Evolutionary conservation across 2,113 vertebrate species (phyloP).

Genomic region (Macheiramphus alcinus): DNA sequence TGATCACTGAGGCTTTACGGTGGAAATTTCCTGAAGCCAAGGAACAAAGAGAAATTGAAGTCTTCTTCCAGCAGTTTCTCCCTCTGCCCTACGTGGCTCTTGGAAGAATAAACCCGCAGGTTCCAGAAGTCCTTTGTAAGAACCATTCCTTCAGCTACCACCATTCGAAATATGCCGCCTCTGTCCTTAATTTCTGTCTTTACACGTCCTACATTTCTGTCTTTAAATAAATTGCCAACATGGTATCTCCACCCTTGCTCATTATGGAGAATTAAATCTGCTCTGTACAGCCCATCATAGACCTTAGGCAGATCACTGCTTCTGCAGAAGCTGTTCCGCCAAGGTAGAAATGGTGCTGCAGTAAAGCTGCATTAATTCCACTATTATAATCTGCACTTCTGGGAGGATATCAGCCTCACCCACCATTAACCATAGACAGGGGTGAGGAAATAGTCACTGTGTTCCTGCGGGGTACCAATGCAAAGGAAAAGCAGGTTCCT

Average conservation of each 20-base stretch:
- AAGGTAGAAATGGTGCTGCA: not conserved
- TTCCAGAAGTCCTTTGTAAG: not conserved
- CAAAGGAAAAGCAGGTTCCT: not conserved
- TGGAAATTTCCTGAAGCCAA: slow-evolving; percentile 84
- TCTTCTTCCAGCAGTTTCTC: not conserved
- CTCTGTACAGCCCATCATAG: not conserved
- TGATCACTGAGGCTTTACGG: slow-evolving; percentile 90
- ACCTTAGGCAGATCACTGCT: not conserved
- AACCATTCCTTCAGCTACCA: not conserved
- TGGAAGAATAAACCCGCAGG: not conserved
- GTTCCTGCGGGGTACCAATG: not conserved
- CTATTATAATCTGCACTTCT: not conserved
- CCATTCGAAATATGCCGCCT: not conserved
- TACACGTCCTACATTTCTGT: not conserved
- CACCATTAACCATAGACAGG: accelerated
- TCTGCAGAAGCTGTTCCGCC: not conserved
- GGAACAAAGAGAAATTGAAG: not conserved
- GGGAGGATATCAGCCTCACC: not conserved
- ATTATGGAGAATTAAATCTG: not conserved
- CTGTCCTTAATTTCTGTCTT: not conserved
- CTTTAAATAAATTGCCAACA: not conserved
- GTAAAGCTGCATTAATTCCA: not conserved
- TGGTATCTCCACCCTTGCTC: not conserved
- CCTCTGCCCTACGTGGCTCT: not conserved
- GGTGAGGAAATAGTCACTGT: not conserved